A percentile compares a stretch with the other conserved stretches of the same genome.
Evolutionary conservation across 2,113 vertebrate species (phyloP).

Genomic region (Tiliqua scincoides): DNA sequence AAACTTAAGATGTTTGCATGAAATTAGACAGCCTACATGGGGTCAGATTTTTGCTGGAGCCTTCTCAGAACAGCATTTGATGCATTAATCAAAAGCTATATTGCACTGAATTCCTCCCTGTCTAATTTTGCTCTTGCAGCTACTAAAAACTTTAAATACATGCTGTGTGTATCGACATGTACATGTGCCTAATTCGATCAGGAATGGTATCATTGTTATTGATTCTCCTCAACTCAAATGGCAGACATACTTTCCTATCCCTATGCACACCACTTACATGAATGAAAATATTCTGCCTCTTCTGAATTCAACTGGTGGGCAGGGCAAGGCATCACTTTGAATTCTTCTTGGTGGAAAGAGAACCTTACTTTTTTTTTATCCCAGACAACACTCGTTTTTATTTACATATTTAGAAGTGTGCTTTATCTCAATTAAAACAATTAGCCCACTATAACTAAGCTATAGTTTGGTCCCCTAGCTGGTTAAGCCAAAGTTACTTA

Average conservation of each 20-base stretch:
- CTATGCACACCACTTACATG: neutral
- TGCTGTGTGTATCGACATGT: neutral
- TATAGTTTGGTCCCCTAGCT: neutral
- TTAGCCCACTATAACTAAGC: neutral
- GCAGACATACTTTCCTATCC: neutral
- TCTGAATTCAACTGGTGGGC: neutral
- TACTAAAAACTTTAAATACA: neutral
- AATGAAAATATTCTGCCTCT: neutral
- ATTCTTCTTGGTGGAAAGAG: neutral
- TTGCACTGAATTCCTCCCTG: neutral
- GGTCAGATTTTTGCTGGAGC: neutral
- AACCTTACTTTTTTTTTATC: fast-evolving
- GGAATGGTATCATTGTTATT: neutral
- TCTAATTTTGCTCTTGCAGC: neutral
- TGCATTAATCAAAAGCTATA: neutral
- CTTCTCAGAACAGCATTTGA: neutral
- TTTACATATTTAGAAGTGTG: fast-evolving
- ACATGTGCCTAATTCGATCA: neutral
- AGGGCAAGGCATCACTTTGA: fast-evolving
- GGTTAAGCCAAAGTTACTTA: neutral
- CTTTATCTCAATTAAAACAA: neutral
- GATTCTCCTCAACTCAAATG: neutral
- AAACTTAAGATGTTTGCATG: neutral
- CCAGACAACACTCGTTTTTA: fast-evolving
- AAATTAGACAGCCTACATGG: neutral